Conservation (phyloP, 2,888 invertebrate genomes). For the Marronus borbonicus region DNA sequence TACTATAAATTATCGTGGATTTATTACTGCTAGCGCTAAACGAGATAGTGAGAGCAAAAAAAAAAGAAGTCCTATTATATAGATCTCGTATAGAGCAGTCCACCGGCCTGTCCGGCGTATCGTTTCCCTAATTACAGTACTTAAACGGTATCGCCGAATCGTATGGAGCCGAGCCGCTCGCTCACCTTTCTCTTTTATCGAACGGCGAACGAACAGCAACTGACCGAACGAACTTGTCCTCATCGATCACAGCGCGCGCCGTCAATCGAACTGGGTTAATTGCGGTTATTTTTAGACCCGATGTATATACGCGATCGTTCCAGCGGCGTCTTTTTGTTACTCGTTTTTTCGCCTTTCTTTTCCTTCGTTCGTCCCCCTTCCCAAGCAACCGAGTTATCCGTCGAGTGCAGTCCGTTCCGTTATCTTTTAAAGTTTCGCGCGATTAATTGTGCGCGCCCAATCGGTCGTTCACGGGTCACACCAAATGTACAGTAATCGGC, state of each 20-base stretch:
- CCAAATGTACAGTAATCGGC: conserved; percentile 4
- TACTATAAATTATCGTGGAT: conserved; percentile 17
- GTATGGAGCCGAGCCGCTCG: conserved; percentile 4
- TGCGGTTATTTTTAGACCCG: conserved; percentile 37
- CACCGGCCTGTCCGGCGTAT: not conserved
- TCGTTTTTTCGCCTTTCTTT: conserved; percentile 7
- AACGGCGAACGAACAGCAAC: conserved; percentile 37
- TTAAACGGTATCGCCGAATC: conserved; percentile 23
- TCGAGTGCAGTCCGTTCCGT: conserved; percentile 18
- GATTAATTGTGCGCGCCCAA: conserved; percentile 15
- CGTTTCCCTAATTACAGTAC: conserved; percentile 36
- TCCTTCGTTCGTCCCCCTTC: conserved; percentile 5
- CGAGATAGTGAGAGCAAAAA: not conserved
- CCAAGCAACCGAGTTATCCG: not conserved
- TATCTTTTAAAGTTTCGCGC: conserved; percentile 28
- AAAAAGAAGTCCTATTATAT: conserved; percentile 5
- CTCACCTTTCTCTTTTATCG: conserved; percentile 46
- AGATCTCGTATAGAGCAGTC: too few species aligned
- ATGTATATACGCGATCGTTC: conserved; percentile 15
- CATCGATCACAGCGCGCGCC: conserved; percentile 39
- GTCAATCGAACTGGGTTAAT: conserved; percentile 46
- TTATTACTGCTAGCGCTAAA: conserved; percentile 10
- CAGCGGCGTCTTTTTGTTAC: conserved; percentile 19
- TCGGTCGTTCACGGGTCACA: conserved; percentile 31
- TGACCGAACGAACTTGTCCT: conserved; percentile 43